Evolutionary conservation across 2,113 vertebrate genomes (phyloP), one percentile per base, ranked within the genome.

Genomic region (Percina caprodes): DNA sequence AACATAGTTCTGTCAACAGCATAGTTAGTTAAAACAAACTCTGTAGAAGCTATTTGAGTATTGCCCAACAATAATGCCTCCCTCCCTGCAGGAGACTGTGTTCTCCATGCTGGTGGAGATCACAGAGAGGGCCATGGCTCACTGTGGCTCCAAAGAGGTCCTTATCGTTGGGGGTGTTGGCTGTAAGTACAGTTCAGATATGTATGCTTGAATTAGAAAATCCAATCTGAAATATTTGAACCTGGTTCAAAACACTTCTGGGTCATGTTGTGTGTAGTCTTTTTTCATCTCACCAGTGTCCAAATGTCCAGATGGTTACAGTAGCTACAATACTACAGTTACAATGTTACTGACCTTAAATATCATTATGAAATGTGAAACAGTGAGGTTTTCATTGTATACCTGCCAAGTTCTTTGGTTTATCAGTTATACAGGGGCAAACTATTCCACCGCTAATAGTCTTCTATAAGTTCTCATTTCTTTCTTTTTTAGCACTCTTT

Each of bases 21-120:
- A 14, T 15, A 52, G 39, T 14, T 39, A 23, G 42, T 73, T 39
- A 52, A 74, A 39, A 74, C 39, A n/a, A 74, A 15, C 8, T 45
- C 51, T 39, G 1, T 10, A 33, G 23, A 26, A 65, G 74, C n/a
- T 15, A 26, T 16, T 35, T 42, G 5, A 12, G 49, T 24, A 5
- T 56, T 62, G n/a, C 14, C 30, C 14, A 51, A 54, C 42, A n/a
- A 39, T 70, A 11, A 75, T 1, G 6, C 33, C 15, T 23, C 21
- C 8, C 10, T 66, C 52, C 16, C 24, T 72, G 21, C 80, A 98
- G 97, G 97, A 98, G 87, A 97, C 97, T 0, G 45, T 98, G 55
- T 98, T 98, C 77, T 92, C 97, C 11, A 98, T 98, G 97, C 93
- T 98, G 82, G 97, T 98, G 83, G 97, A 98, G 92, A 97, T 97